A percentile compares a stretch with the other conserved stretches of the same genome.
These are phyloP conservation scores for Mycalesis mineus DNA, from an alignment of 2,888 invertebrate species.

Conservation along the genomic window DNA sequence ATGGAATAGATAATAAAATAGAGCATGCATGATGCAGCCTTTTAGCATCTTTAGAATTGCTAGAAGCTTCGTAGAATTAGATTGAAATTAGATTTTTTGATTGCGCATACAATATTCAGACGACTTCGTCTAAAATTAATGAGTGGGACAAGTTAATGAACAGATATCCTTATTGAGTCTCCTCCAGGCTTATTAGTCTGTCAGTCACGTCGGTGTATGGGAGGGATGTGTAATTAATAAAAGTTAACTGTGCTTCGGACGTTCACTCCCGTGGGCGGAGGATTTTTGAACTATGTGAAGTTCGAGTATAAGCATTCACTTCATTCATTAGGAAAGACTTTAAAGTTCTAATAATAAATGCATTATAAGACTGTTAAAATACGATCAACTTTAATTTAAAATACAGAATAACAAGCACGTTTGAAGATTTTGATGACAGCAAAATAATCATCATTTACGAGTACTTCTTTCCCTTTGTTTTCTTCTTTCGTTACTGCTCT, in stretches of 20 bases:
- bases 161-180: conserved; percentile 34
- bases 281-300: neutral
- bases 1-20: too few relatives aligned
- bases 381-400: too few relatives aligned
- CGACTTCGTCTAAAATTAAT: conserved; percentile 25
- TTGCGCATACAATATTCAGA: neutral
- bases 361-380: too few relatives aligned
- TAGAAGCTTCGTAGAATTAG: neutral
- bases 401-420: too few relatives aligned
- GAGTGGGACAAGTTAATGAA: conserved; percentile 32
- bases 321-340: too few relatives aligned
- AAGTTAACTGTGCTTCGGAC: conserved; percentile 32
- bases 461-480: too few relatives aligned
- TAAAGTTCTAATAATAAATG: too few relatives aligned
- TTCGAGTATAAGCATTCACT: too few relatives aligned
- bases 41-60: neutral
- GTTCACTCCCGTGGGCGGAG: conserved; percentile 21
- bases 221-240: conserved; percentile 38
- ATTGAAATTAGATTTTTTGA: neutral
- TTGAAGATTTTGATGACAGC: too few relatives aligned
- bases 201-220: conserved; percentile 35
- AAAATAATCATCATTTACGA: too few relatives aligned
- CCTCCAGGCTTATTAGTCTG: conserved; percentile 33
- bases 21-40: neutral
- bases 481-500: too few relatives aligned